Evolutionary conservation across 2,888 invertebrate genomes (phyloP), one percentile per base, ranked within the genome.

Genomic region (Brachycybe producta): DNA sequence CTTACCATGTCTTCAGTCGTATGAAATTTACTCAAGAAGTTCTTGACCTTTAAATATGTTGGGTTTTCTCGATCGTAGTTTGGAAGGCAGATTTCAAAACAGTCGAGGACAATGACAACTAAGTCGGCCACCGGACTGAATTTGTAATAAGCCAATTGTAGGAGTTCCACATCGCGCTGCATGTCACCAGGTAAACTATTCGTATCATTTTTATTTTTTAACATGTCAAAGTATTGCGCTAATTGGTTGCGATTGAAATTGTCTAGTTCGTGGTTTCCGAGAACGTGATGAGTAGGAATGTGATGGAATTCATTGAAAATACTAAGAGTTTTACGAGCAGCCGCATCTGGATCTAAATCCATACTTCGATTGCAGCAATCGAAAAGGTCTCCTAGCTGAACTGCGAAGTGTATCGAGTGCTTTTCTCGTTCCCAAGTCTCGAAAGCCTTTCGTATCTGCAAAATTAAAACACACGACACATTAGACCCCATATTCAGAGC

Each of bases 201-300:
- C 38, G 8, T 17, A 7, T 38, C 38, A 11, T 15, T 15, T 8
- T 17, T 38, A 17, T 7, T 15, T 11, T 17, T 8, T 17, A 7
- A 8, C 38, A 5, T 17, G 17, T 49, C 48, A 44, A 55, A 58
- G n/a, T 56, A 40, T 21, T 47, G 8, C 5, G 53, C 53, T 23
- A 66, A 57, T 40, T 59, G 54, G 36, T 59, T 49, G 13, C 64
- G 57, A 3, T 57, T 54, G 52, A 68, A 64, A 57, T 68, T 69
- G 56, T 68, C 68, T 11, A 65, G 57, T 51, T 69, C 68, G 56
- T 68, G 68, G 56, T 69, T 69, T 27, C 68, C 68, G 53, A 64
- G 60, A 5, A 64, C 56, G 56, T 67, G 65, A 49, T 57, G 58
- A 5, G 57, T 56, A 4, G 56, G 56, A 36, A 58, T 55, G 15